These are phyloP conservation scores for Limulus polyphemus DNA, from an alignment of 2,888 invertebrate genomes.

Conservation along the genomic window DNA sequence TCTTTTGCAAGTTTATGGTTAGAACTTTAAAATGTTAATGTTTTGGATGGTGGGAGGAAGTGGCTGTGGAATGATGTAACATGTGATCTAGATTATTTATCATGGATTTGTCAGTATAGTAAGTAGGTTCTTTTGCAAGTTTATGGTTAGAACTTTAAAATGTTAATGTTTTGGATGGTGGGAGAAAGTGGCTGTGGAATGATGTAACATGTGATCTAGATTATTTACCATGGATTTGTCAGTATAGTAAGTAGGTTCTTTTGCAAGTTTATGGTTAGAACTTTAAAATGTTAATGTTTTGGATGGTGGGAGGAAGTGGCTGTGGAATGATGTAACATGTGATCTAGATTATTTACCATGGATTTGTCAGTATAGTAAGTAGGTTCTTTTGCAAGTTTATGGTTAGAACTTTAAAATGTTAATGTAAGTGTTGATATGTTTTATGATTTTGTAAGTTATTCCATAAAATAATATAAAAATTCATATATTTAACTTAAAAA, in stretches of 20 bases:
- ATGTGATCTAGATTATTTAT: constrained; percentile 79
- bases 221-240: constrained; percentile 85
- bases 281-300: constrained; percentile 35
- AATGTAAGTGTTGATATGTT: too few species aligned
- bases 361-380: constrained; percentile 57
- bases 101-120: constrained; percentile 70
- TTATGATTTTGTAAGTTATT: too few species aligned
- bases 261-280: neutral
- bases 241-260: constrained; percentile 36
- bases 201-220: constrained; percentile 88
- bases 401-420: too few species aligned
- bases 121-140: constrained; percentile 9
- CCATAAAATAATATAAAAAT: too few species aligned
- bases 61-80: constrained; percentile 94
- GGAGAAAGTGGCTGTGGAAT: constrained; percentile 82
- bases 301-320: constrained; percentile 77
- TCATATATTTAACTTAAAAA: too few species aligned
- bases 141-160: too few species aligned
- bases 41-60: constrained; percentile 74
- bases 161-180: constrained; percentile 88
- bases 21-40: too few species aligned
- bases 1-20: neutral
- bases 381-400: neutral
- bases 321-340: constrained; percentile 90
- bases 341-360: constrained; percentile 84